Evolutionary conservation across 2,888 invertebrate genomes (phyloP), one percentile per base, ranked within the genome.

Genomic region (Lordiphosa fenestrarum): DNA sequence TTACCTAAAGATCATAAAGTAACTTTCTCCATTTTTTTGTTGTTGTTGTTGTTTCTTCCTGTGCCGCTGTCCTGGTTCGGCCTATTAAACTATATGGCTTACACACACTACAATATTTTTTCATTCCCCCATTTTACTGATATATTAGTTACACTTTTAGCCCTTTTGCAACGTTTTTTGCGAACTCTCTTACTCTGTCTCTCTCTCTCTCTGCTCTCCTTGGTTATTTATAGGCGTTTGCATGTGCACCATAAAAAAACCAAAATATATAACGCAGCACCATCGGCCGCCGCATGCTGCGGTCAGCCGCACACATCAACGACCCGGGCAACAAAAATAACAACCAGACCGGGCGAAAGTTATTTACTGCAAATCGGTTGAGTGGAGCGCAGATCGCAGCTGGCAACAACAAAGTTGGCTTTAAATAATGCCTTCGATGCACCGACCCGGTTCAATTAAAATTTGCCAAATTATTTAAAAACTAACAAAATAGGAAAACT

Each of bases 221-320:
- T 55, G 47, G 59, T 66, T 59, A 65, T 73, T 77, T 77, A 63
- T 61, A 65, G 50, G 62, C 64, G 73, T 61, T 49, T 56, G 63
- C 63, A 47, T 10, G 39, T 65, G 63, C 50, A 46, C 30, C 30
- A 30, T 9, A 30, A 30, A 30, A 3, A 19, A 19, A 30, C 9
- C 9, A 30, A 30, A 30, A 19, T 19, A 30, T 30, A 53, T 46
- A 48, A 51, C 48, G 42, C 48, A 44, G 33, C 57, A 55, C n/a
- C 49, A 48, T 48, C 41, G 51, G 46, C 66, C 52, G 76, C 72
- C 73, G 72, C 81, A 80, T 80, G 81, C 71, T 80, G 80, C 66
- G 80, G 80, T 83, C 63, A 75, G 66, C 80, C 80, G 66, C 75
- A 83, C 77, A 74, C 84, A 80, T 80, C 80, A 80, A 77, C 80